These are phyloP conservation scores for Eumeta japonica DNA, from an alignment of 1,140 invertebrate genomes.

Conservation along the genomic window DNA sequence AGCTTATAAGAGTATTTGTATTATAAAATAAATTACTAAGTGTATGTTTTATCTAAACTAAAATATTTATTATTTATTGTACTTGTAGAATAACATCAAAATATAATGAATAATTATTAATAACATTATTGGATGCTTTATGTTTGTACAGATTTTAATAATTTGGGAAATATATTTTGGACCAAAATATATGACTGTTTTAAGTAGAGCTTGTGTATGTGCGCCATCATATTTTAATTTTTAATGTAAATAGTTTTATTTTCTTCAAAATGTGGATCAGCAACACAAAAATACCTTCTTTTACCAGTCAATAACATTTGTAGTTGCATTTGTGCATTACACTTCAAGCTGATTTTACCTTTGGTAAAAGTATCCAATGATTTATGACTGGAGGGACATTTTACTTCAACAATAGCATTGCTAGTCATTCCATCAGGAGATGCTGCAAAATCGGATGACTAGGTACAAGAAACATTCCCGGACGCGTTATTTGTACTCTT, in stretches of 20 bases:
- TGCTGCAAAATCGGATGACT: conserved; percentile 1
- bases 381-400: neutral
- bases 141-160: conserved; percentile 1
- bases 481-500: conserved; percentile 1
- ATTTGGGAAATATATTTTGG: conserved; percentile 1
- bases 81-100: conserved; percentile 1
- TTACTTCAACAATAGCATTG: conserved; percentile 1
- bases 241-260: conserved; percentile 1
- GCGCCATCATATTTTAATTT: conserved; percentile 1
- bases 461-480: neutral
- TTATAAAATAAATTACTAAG: conserved; percentile 1
- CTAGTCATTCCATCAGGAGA: conserved; percentile 1
- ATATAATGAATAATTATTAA: conserved; percentile 1
- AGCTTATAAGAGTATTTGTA: conserved; percentile 1
- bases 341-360: conserved; percentile 1
- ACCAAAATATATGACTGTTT: conserved; percentile 1
- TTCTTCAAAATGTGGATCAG: conserved; percentile 1
- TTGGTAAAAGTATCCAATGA: neutral
- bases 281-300: conserved; percentile 1
- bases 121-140: conserved; percentile 1
- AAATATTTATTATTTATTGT: neutral
- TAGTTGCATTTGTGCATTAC: conserved; percentile 1
- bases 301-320: conserved; percentile 1
- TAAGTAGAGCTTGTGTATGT: conserved; percentile 1
- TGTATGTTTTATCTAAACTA: conserved; percentile 1